Conservation (phyloP, 1,140 invertebrate genomes). For the Popillia japonica region DNA sequence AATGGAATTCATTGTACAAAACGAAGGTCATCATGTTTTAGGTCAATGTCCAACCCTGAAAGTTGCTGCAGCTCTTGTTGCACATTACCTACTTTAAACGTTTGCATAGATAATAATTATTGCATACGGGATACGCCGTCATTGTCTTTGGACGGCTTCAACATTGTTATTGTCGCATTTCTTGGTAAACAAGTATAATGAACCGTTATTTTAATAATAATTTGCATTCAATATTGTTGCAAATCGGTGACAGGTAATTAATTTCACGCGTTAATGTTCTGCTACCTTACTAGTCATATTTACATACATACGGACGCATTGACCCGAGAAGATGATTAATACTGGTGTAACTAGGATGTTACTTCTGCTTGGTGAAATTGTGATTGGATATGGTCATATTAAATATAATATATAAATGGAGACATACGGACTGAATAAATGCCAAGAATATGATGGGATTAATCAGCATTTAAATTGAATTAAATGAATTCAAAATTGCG, state of each 20-base stretch:
- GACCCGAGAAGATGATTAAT: neutral
- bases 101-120: slow-evolving; percentile 34
- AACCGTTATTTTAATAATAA: slow-evolving; percentile 12
- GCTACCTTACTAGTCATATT: neutral
- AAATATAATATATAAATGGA: too few relatives aligned
- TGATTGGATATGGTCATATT: too few relatives aligned
- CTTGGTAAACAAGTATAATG: slow-evolving; percentile 9
- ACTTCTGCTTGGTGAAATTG: too few relatives aligned
- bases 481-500: too few relatives aligned
- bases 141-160: neutral
- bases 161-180: neutral
- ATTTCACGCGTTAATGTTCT: neutral
- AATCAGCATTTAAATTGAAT: too few relatives aligned
- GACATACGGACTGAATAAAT: too few relatives aligned
- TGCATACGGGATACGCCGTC: neutral
- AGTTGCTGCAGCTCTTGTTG: slow-evolving; percentile 7
- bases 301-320: neutral
- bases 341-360: too few relatives aligned
- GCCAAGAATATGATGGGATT: too few relatives aligned
- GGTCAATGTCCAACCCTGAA: slow-evolving; percentile 34
- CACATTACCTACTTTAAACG: slow-evolving; percentile 24
- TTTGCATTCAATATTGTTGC: slow-evolving; percentile 12
- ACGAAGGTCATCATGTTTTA: slow-evolving; percentile 22
- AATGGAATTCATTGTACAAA: slow-evolving; percentile 33
- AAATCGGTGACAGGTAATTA: slow-evolving; percentile 38